These are phyloP conservation scores for Eclectus roratus DNA, from an alignment of 2,113 vertebrate genomes.

Conservation along the genomic window DNA sequence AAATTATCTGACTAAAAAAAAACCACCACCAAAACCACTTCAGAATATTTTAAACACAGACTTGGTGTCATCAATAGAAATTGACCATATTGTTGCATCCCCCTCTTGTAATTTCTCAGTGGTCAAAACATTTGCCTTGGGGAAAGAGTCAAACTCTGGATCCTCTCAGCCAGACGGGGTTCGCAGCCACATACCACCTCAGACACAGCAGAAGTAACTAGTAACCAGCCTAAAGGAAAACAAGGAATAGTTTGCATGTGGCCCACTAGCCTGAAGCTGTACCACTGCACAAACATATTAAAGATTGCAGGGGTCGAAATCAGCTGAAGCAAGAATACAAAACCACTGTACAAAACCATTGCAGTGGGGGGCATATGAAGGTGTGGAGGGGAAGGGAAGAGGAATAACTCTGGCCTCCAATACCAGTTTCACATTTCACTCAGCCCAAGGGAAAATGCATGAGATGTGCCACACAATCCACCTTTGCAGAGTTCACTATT, in stretches of 20 bases:
- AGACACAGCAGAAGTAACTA: neutral
- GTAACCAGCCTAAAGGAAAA: neutral
- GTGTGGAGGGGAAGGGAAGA: neutral
- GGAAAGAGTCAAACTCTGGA: neutral
- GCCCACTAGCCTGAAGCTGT: neutral
- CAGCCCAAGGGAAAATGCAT: neutral
- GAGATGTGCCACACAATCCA: fast-evolving
- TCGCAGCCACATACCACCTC: neutral
- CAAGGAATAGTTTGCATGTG: neutral
- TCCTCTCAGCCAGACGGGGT: neutral
- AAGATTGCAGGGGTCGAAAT: neutral
- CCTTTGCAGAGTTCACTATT: neutral
- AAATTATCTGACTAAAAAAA: neutral
- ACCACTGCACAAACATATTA: neutral
- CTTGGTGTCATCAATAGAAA: neutral
- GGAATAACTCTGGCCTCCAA: neutral
- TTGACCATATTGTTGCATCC: fast-evolving
- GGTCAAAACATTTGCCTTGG: neutral
- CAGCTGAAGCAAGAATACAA: neutral
- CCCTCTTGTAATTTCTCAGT: neutral
- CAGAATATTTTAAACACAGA: neutral
- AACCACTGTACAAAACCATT: fast-evolving
- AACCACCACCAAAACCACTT: neutral
- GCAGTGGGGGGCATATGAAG: neutral
- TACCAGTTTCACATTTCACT: neutral